These are phyloP conservation scores for Parnassius glacialis DNA, from an alignment of 2,888 invertebrate species.

Conservation along the genomic window DNA sequence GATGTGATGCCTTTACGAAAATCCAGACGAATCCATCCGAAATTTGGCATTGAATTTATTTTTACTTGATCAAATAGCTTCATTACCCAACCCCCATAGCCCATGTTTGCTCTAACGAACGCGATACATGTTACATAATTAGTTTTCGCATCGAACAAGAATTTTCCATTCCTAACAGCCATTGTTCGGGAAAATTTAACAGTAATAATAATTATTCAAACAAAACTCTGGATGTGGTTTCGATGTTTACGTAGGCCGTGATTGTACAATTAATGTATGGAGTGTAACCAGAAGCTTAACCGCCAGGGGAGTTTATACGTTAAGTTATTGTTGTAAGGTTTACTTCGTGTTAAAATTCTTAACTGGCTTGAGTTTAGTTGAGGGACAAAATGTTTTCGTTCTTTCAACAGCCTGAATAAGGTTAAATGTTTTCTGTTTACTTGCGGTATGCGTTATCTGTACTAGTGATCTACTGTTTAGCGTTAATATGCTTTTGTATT, in stretches of 20 bases:
- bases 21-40: background rate
- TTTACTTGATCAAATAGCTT: constrained; percentile 17
- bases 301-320: background rate
- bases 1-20: no score
- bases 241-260: constrained; percentile 64
- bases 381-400: constrained; percentile 2
- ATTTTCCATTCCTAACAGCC: constrained; percentile 46
- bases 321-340: background rate
- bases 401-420: background rate
- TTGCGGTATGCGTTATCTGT: background rate
- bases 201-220: constrained; percentile 65
- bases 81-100: constrained; percentile 9
- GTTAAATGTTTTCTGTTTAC: constrained; percentile 11
- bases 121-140: constrained; percentile 38
- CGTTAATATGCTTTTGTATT: no score
- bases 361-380: background rate
- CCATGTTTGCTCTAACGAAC: constrained; percentile 4
- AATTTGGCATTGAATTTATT: constrained; percentile 14
- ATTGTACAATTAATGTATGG: constrained; percentile 56
- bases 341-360: background rate
- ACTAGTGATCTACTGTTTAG: no score
- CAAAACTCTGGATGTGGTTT: constrained; percentile 44
- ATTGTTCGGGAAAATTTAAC: constrained; percentile 59
- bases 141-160: constrained; percentile 46
- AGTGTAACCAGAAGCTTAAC: background rate